Evolutionary conservation across 2,888 invertebrate genomes (phyloP).

Genomic region (Tetragonisca angustula): DNA sequence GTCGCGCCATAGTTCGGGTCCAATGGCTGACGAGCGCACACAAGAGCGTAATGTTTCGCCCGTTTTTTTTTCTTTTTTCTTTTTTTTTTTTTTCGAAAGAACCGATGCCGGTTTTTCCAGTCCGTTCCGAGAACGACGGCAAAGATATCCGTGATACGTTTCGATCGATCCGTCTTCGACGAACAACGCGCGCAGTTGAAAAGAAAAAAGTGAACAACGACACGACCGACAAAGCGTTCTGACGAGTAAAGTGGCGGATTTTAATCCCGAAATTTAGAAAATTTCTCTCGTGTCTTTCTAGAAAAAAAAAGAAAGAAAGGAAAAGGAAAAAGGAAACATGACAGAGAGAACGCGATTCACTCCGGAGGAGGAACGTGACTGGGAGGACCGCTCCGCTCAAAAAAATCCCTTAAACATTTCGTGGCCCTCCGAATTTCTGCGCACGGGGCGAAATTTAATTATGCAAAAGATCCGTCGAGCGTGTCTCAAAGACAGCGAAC

Average conservation of each 20-base stretch:
- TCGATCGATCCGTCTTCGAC: no score
- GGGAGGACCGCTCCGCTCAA: no score
- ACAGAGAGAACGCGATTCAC: neutral
- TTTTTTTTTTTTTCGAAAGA: neutral
- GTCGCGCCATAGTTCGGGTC: conserved; percentile 1
- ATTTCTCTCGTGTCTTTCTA: neutral
- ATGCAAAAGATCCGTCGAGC: neutral
- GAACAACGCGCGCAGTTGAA: neutral
- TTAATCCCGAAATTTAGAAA: neutral
- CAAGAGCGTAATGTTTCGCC: conserved; percentile 3
- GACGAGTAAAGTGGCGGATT: neutral
- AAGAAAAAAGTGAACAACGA: neutral
- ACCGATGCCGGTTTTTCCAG: conserved; percentile 2
- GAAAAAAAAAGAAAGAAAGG: no score
- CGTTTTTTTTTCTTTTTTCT: neutral
- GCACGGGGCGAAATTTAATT: neutral
- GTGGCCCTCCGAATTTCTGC: neutral
- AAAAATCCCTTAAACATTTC: neutral
- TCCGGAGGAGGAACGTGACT: neutral
- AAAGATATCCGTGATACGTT: neutral
- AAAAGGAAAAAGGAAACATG: neutral
- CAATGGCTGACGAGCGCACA: neutral
- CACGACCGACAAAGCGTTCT: neutral
- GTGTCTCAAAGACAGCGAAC: neutral
- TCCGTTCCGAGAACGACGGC: neutral